A percentile compares a stretch with the other conserved stretches of the same genome.
These are phyloP conservation scores for Panulirus ornatus DNA, from an alignment of 1,140 invertebrate genomes.

Conservation along the genomic window DNA sequence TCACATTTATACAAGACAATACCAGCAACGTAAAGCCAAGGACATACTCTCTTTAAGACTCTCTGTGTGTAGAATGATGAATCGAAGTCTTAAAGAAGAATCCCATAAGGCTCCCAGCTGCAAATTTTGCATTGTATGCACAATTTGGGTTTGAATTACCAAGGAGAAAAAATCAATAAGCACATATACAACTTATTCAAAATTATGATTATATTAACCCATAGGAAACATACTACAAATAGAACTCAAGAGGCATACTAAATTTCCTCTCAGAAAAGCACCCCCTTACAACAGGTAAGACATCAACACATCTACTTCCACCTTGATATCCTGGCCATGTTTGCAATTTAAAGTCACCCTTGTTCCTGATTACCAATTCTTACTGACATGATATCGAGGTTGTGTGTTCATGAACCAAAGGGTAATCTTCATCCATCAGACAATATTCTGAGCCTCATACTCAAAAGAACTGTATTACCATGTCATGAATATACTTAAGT, in stretches of 20 bases:
- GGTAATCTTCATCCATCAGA: not conserved
- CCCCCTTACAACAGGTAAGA: slow-evolving; percentile 59
- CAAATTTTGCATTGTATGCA: slow-evolving; percentile 16
- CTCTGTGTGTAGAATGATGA: slow-evolving; percentile 18
- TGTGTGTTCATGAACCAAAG: not conserved
- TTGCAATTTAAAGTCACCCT: not conserved
- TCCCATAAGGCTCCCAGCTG: not conserved
- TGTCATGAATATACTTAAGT: too few relatives aligned
- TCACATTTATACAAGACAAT: slow-evolving; percentile 44
- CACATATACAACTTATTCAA: slow-evolving; percentile 59
- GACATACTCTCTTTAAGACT: not conserved
- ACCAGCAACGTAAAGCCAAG: not conserved
- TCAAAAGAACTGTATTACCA: too few relatives aligned
- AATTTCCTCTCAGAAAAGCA: slow-evolving; percentile 64
- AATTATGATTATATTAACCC: slow-evolving; percentile 67
- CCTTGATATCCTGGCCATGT: slow-evolving; percentile 41
- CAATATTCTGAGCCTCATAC: not conserved
- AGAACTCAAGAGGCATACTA: slow-evolving; percentile 63
- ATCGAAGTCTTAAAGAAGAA: not conserved
- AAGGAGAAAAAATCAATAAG: slow-evolving; percentile 46
- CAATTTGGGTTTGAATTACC: slow-evolving; percentile 54
- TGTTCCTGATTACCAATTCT: not conserved
- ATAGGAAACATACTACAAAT: slow-evolving; percentile 62
- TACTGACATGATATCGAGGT: not conserved
- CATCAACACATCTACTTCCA: slow-evolving; percentile 53